Base-by-base conservation (phyloP, 2,113 vertebrate genomes). In the Ardeotis arabs region DNA sequence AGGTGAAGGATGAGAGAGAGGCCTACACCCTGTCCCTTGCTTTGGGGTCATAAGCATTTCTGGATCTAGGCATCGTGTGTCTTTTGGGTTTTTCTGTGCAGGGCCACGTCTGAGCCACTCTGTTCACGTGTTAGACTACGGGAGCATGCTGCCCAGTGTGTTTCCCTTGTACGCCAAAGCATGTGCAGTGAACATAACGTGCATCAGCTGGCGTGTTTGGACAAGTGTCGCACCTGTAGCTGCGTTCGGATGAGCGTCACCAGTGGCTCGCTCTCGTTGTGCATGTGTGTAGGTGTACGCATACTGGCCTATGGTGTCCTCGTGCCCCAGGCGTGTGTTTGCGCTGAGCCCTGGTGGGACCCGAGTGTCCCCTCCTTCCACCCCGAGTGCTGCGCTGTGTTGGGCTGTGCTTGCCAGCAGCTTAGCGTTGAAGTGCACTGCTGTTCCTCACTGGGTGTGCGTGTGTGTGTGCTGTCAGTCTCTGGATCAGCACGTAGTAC, bases 11-110 rank as follows among this genome's bases (percentile, higher is more conserved):
- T 27, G 58, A 95, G 85, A 95, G 85, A 87, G 79, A 77, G 15
- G 83, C 81, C 69, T 74, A 76, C 64, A 45, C 73, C 80, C 76
- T 44, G 44, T 88, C 83, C 75, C 66, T 95, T 84, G 74, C 78
- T 86, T 89, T 83, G 93, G 88, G 84, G 33, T 60, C 94, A 69
- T 93, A 56, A 93, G 91, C 67, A 84, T 95, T 93, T 93, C 91
- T 67, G 92, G 89, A 90, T 69, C 77, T 83, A 53, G 91, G 95
- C 90, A 41, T 95, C 62, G 63, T 53, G 90, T 67, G 83, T 96
- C 84, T 87, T 52, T 80, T 76, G 41, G 45, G 41, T 88, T 63
- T 74, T 88, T 45, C 49, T 88, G 82, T 91, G 83, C 76, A 72
- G 85, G 87, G 84, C 85, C 9, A 2, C 0, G 0, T 87, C 78